Evolutionary conservation across 1,140 invertebrate genomes (phyloP).

Genomic region (Augochlora pura): DNA sequence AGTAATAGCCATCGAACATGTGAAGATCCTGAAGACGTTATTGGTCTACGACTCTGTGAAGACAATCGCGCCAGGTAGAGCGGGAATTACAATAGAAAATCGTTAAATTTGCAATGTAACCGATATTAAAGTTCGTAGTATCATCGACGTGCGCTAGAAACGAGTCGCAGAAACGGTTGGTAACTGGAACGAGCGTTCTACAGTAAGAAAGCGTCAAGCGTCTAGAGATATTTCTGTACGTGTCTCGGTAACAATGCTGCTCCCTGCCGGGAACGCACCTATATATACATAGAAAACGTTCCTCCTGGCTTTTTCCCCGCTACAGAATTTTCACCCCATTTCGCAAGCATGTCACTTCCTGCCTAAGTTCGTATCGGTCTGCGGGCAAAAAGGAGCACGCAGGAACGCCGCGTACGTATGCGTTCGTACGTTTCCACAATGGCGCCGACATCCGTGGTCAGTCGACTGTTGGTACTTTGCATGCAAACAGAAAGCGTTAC

Average conservation of each 20-base stretch:
- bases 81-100: too few species aligned
- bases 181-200: slow-evolving; percentile 22
- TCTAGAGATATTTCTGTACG: slow-evolving; percentile 36
- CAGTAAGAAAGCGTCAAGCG: slow-evolving; percentile 12
- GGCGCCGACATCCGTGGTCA: slow-evolving; percentile 58
- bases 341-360: slow-evolving; percentile 64
- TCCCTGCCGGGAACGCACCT: background rate
- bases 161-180: slow-evolving; percentile 21
- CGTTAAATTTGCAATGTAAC: too few species aligned
- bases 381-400: slow-evolving; percentile 48
- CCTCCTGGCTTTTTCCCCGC: slow-evolving; percentile 48
- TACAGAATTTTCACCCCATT: slow-evolving; percentile 67
- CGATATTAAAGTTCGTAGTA: background rate
- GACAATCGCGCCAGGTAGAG: too few species aligned
- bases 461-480: slow-evolving; percentile 65
- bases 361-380: slow-evolving; percentile 61
- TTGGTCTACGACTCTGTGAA: too few species aligned
- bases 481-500: slow-evolving; percentile 66
- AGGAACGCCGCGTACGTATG: slow-evolving; percentile 36
- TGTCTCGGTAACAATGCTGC: slow-evolving; percentile 15
- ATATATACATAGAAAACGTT: slow-evolving; percentile 28
- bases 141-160: background rate
- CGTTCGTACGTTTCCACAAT: slow-evolving; percentile 49
- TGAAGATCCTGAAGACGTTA: too few species aligned
- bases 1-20: too few species aligned